phyloP scores from a whole-genome alignment of 1,140 invertebrate genomes.

The Armadillidium nasatum region DNA sequence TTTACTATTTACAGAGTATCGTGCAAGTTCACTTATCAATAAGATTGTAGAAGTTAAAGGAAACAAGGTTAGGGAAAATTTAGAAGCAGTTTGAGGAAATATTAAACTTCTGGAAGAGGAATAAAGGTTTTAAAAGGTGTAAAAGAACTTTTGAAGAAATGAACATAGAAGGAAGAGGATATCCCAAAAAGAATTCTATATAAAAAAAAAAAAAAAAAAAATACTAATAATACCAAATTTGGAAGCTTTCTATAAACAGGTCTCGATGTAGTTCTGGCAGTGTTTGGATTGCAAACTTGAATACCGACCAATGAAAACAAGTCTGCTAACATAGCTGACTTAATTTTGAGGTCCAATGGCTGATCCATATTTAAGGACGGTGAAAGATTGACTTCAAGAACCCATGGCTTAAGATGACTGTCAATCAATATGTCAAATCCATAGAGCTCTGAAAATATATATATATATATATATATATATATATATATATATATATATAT shows the following conservation, averaged over 20 bases:
- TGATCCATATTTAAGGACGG: constrained; percentile 90
- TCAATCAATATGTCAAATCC: constrained; percentile 95
- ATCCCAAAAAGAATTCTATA: too few relatives aligned
- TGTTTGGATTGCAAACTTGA: constrained; percentile 67
- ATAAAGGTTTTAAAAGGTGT: too few relatives aligned
- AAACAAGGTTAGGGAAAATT: too few relatives aligned
- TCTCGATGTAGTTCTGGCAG: constrained; percentile 48
- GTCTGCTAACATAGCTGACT: constrained; percentile 84
- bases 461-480: background rate
- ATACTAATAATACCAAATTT: constrained; percentile 25
- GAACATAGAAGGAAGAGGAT: too few relatives aligned
- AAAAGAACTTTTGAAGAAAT: too few relatives aligned
- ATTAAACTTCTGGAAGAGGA: too few relatives aligned
- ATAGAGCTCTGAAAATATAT: constrained; percentile 69
- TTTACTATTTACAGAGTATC: too few relatives aligned
- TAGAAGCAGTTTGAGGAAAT: too few relatives aligned
- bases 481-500: too few relatives aligned
- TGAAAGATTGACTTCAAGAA: constrained; percentile 87
- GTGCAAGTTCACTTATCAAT: too few relatives aligned
- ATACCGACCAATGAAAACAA: constrained; percentile 83
- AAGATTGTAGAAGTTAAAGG: too few relatives aligned
- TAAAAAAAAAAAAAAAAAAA: background rate
- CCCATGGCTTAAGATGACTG: constrained; percentile 83
- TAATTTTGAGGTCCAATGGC: constrained; percentile 83
- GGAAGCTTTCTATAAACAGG: constrained; percentile 42